Conservation (phyloP, 2,797 vertebrate genomes). For the Sarcoramphus papa region DNA sequence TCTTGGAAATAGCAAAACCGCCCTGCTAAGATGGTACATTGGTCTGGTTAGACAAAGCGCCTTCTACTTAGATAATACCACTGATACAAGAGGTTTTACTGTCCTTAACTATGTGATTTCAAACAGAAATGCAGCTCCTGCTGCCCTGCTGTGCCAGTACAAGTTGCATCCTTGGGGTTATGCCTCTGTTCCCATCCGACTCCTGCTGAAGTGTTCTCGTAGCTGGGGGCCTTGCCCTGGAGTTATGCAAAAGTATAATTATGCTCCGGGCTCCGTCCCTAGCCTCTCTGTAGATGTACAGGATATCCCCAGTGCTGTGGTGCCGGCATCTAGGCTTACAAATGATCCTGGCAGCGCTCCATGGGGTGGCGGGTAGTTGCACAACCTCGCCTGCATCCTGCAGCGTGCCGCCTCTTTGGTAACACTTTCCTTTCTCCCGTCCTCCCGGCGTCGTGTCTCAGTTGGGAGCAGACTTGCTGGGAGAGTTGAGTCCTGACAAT, state of each 20-base stretch:
- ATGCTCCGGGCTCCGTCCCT: background rate
- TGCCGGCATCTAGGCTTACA: background rate
- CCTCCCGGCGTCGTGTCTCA: rapidly evolving
- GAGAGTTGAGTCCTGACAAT: background rate
- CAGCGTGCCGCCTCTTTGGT: background rate
- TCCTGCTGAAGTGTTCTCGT: background rate
- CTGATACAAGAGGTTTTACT: background rate
- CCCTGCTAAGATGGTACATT: background rate
- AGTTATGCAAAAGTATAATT: background rate
- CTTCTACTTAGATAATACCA: background rate
- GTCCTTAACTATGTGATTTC: background rate
- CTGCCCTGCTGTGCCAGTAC: background rate
- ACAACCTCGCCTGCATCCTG: background rate
- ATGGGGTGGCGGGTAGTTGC: background rate
- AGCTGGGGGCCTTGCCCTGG: background rate
- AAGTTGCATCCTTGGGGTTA: background rate
- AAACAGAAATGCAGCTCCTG: background rate
- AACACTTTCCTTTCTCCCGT: background rate
- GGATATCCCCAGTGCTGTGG: background rate
- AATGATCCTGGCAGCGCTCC: background rate
- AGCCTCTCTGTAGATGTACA: background rate
- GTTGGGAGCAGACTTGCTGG: background rate
- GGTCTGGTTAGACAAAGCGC: background rate
- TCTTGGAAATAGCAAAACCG: background rate
- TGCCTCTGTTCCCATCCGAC: background rate